Conservation (phyloP, 1,140 invertebrate species). For the fruit fly (Drosophila melanogaster) region Release_6_plus_ISO1_MT NT_033777.3:30629001-30629500, state of each 20-base stretch:
- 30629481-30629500: constrained; percentile 73
- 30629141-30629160: background rate
- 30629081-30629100: too few species aligned
- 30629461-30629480: constrained; percentile 24
- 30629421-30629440: constrained; percentile 41
- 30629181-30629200: constrained; percentile 5
- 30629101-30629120: too few species aligned
- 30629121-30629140: too few species aligned
- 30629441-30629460: constrained; percentile 70
- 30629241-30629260: constrained; percentile 63
- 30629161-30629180: constrained; percentile 31
- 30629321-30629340: constrained; percentile 52
- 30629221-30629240: constrained; percentile 64
- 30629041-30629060: background rate
- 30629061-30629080: too few species aligned
- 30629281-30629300: constrained; percentile 46
- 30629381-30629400: constrained; percentile 68
- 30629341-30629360: constrained; percentile 27
- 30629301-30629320: constrained; percentile 79
- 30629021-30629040: background rate
- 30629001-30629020: constrained; percentile 12
- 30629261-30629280: constrained; percentile 48
- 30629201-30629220: constrained; percentile 26
- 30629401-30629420: constrained; percentile 83
- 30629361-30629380: constrained; percentile 27